Conservation (phyloP, 2,113 vertebrate genomes). For the Lepus timidus region DNA sequence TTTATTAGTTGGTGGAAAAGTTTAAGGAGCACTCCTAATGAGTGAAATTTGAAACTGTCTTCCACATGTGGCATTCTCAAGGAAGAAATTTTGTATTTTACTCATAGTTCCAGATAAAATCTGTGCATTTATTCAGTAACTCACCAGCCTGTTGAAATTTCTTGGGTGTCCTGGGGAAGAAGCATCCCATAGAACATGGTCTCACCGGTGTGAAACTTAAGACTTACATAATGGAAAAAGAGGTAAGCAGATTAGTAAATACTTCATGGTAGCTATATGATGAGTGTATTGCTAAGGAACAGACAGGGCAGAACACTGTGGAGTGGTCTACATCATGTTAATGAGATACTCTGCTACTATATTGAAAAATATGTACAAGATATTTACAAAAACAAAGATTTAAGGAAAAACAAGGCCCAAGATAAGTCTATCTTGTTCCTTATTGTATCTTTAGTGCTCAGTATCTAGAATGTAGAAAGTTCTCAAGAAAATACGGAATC, state of each 20-base stretch:
- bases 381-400: conserved; percentile 29
- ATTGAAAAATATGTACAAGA: background rate
- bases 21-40: background rate
- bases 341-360: background rate
- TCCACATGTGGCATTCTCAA: background rate
- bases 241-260: background rate
- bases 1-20: background rate
- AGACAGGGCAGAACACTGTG: background rate
- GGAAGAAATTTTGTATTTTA: background rate
- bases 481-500: background rate
- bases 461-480: background rate
- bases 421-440: background rate
- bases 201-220: background rate
- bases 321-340: background rate
- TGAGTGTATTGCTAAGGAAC: background rate
- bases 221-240: background rate
- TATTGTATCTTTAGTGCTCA: background rate
- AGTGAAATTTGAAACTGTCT: background rate
- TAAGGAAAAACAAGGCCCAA: background rate
- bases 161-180: background rate
- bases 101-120: conserved; percentile 13
- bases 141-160: background rate
- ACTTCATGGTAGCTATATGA: background rate
- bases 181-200: background rate
- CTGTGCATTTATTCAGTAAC: background rate